Evolutionary conservation across 1,140 invertebrate species (phyloP).

Genomic region (Acyrthosiphon pisum): DNA sequence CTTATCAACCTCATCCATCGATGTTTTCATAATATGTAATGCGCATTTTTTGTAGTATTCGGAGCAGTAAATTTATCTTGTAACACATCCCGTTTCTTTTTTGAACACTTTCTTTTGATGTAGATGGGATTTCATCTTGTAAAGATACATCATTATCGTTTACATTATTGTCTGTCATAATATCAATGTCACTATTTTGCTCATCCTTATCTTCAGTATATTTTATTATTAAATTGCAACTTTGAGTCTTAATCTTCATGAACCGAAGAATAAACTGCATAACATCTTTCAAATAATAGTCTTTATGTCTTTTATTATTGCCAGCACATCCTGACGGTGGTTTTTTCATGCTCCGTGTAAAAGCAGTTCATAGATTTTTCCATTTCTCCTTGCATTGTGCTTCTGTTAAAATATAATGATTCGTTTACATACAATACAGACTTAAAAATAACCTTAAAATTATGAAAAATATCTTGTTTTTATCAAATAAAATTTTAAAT

Average conservation of each 20-base stretch:
- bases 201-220: slow-evolving; percentile 26
- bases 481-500: too few species aligned
- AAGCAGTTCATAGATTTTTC: slow-evolving; percentile 51
- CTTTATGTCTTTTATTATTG: slow-evolving; percentile 54
- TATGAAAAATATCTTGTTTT: too few species aligned
- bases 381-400: slow-evolving; percentile 57
- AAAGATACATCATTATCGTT: neutral
- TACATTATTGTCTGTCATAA: neutral
- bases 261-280: slow-evolving; percentile 47
- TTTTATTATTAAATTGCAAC: neutral
- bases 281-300: slow-evolving; percentile 50
- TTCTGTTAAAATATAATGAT: slow-evolving; percentile 31
- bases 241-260: slow-evolving; percentile 2
- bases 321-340: slow-evolving; percentile 44
- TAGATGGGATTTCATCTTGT: slow-evolving; percentile 13
- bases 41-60: slow-evolving; percentile 33
- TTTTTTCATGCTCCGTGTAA: slow-evolving; percentile 56
- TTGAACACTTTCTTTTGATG: slow-evolving; percentile 26
- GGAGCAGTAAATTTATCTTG: slow-evolving; percentile 36
- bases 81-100: slow-evolving; percentile 22
- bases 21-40: neutral
- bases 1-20: slow-evolving; percentile 36
- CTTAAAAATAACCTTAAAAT: too few species aligned
- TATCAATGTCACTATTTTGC: slow-evolving; percentile 32
- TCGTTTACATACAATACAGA: too few species aligned